phyloP scores from a whole-genome alignment of 2,113 vertebrate species.

The Oxyruncus cristatus region DNA sequence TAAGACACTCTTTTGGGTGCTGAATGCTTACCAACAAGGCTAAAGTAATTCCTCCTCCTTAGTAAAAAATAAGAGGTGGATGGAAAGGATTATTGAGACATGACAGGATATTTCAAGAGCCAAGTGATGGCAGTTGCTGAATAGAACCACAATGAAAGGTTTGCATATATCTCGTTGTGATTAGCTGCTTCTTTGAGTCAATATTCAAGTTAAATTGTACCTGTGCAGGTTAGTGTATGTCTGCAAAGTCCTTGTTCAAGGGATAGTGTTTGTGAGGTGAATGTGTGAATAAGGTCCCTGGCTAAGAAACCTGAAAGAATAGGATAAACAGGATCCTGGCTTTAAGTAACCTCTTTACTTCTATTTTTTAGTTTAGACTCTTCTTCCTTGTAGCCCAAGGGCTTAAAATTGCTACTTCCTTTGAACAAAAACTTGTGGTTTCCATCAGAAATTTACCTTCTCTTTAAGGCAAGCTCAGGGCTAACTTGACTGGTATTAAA shows the following conservation, averaged over 20 bases:
- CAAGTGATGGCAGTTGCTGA: not conserved
- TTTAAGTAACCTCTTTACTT: rapidly evolving
- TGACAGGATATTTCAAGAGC: not conserved
- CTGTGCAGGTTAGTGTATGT: not conserved
- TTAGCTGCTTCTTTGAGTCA: not conserved
- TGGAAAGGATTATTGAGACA: not conserved
- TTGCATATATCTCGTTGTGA: not conserved
- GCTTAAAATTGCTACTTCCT: not conserved
- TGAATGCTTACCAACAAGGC: not conserved
- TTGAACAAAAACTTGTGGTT: not conserved
- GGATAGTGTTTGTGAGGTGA: not conserved
- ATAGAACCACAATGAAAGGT: not conserved
- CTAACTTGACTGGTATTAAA: not conserved
- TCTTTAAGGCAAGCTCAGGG: not conserved
- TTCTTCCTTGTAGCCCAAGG: not conserved
- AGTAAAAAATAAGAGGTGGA: not conserved
- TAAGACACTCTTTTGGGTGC: not conserved
- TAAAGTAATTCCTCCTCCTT: not conserved
- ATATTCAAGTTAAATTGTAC: not conserved
- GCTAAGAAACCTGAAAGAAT: not conserved
- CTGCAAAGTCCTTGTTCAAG: not conserved
- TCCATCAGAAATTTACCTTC: not conserved
- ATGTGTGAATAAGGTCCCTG: not conserved
- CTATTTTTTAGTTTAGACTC: not conserved
- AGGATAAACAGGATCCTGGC: not conserved